Percentiles rank a stretch among this genome's conserved stretches.
These are phyloP conservation scores for Drosophila pachea DNA, from an alignment of 1,140 invertebrate genomes.

Conservation along the genomic window DNA sequence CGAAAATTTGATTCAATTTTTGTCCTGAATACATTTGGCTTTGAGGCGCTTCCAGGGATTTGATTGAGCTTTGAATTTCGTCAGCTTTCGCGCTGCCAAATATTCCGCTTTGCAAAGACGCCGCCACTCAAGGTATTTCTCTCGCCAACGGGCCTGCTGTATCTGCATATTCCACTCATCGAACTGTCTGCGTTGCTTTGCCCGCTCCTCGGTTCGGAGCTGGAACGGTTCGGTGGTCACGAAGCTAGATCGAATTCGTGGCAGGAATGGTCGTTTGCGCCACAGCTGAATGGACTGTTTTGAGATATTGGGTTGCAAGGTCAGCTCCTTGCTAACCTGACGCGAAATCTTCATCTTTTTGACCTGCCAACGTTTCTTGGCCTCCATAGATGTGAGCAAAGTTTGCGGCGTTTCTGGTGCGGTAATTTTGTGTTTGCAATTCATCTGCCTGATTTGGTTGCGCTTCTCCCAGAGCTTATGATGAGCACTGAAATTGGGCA, in stretches of 20 bases:
- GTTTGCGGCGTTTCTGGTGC: conserved; percentile 34
- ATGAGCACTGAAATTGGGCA: conserved; percentile 44
- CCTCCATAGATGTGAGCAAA: conserved; percentile 28
- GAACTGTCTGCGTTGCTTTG: conserved; percentile 24
- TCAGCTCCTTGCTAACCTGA: neutral
- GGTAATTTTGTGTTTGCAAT: conserved; percentile 22
- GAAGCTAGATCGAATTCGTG: conserved; percentile 20
- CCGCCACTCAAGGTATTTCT: neutral
- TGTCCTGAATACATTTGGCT: no score
- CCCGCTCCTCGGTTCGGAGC: conserved; percentile 29
- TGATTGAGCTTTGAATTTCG: conserved; percentile 51
- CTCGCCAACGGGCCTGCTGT: conserved; percentile 3
- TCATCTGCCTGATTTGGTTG: neutral
- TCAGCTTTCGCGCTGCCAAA: conserved; percentile 21
- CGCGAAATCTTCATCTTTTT: neutral
- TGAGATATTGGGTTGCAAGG: conserved; percentile 12
- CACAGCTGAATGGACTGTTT: neutral
- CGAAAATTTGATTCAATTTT: neutral
- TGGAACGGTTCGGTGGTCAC: conserved; percentile 43
- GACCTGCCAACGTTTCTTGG: neutral
- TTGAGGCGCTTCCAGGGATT: conserved; percentile 44
- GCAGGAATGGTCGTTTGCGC: conserved; percentile 41
- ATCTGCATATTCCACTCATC: conserved; percentile 11
- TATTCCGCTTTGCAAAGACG: conserved; percentile 22
- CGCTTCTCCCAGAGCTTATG: conserved; percentile 32